phyloP scores from a whole-genome alignment of 2,113 vertebrate species.

The Puntigrus tetrazona region DNA sequence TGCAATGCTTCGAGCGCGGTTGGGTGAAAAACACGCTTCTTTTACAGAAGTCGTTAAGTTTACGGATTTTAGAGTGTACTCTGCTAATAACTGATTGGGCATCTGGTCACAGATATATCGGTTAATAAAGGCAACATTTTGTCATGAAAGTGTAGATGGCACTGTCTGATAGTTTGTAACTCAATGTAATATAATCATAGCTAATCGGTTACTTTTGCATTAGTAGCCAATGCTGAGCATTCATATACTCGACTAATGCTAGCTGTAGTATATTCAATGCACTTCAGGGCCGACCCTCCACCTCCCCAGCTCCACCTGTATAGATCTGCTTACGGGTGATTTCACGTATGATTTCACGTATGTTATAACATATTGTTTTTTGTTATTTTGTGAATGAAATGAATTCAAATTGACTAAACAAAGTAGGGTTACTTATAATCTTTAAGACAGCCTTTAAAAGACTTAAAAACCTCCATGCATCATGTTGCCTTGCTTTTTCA shows the following conservation, averaged over 20 bases:
- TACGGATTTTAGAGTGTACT: background rate
- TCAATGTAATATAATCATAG: background rate
- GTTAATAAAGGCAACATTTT: background rate
- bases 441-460: background rate
- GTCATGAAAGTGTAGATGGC: background rate
- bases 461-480: background rate
- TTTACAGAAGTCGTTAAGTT: background rate
- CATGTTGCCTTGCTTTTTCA: background rate
- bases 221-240: background rate
- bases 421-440: too few species aligned
- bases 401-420: too few species aligned
- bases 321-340: background rate
- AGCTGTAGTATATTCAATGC: background rate
- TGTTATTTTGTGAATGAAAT: too few species aligned
- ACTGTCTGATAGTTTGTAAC: too few species aligned
- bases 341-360: background rate
- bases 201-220: background rate
- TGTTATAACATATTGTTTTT: background rate
- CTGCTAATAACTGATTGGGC: background rate
- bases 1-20: conserved; percentile 2
- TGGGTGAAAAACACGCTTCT: background rate
- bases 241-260: background rate
- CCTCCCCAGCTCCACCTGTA: background rate
- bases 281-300: background rate
- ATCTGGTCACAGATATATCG: background rate